Conservation (phyloP, 2,113 vertebrate species). For the Seriola dumerili region DNA sequence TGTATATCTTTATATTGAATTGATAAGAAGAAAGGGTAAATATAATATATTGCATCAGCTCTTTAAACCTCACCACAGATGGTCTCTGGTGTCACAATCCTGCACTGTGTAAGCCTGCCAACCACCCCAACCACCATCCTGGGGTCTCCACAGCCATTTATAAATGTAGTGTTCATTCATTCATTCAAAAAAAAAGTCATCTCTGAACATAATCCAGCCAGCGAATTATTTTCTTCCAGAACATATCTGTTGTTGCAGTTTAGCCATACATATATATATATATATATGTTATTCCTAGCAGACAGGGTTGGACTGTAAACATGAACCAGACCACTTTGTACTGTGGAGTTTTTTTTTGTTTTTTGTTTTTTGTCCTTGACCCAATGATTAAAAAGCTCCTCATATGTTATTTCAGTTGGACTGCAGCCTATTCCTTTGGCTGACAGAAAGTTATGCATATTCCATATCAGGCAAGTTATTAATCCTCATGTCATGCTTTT, state of each 20-base stretch:
- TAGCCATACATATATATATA: too few relatives aligned
- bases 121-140: too few relatives aligned
- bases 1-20: neutral
- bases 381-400: constrained; percentile 76
- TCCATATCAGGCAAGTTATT: constrained; percentile 76
- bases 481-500: constrained; percentile 77
- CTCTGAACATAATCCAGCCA: too few relatives aligned
- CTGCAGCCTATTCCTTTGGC: constrained; percentile 70
- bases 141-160: too few relatives aligned
- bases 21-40: neutral
- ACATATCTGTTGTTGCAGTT: too few relatives aligned
- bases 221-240: too few relatives aligned
- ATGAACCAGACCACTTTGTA: constrained; percentile 7
- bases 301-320: constrained; percentile 7
- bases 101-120: too few relatives aligned
- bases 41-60: neutral
- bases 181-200: too few relatives aligned
- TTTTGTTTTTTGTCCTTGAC: constrained; percentile 40
- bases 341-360: neutral
- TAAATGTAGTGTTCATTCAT: too few relatives aligned
- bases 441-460: constrained; percentile 79
- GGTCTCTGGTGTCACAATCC: too few relatives aligned
- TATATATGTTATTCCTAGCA: too few relatives aligned
- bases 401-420: constrained; percentile 73
- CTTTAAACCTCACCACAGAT: neutral